Evolutionary conservation across 2,113 vertebrate species (phyloP), one percentile per base, ranked within the genome.

Genomic region (Aphyosemion australe): DNA sequence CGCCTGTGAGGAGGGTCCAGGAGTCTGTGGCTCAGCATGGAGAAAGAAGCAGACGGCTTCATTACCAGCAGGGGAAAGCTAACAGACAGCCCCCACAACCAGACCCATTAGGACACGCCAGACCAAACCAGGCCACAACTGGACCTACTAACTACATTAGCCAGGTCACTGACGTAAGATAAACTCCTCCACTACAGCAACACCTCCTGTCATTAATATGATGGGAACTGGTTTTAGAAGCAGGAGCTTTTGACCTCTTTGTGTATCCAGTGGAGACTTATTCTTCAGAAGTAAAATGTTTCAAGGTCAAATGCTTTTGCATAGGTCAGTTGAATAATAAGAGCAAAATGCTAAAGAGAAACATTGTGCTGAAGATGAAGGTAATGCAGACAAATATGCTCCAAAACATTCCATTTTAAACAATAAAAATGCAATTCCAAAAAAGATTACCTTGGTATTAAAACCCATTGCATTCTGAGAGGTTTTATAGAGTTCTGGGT

Each of bases 401-500:
- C 45, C 12, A 19, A 62, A 67, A 66, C 34, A 3, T 57, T 11
- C 1, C 4, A 2, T 26, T 51, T 51, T 16, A 46, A 61, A 53
- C 8, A 11, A 54, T 18, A n/a, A 16, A 54, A 37, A 18, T 11
- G 10, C 9, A 2, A 16, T 21, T 56, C 4, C 16, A 54, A 15
- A 32, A 48, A 34, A 62, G 52, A 34, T 39, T 95, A 99, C 97
- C 95, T 99, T 99, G 66, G 97, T 98, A 82, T 99, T 99, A 74
- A 99, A 99, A 79, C 96, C 96, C 93, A 97, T 92, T 12, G 96
- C 96, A 61, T 97, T 98, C 92, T 99, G 97, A 60, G 97, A 98
- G 0, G 95, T 96, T 91, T 98, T 99, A 91, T 99, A 99, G 67
- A 99, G 90, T 79, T 99, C 96, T 1, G 97, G 97, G 60, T 99